Percentiles rank a stretch among this genome's conserved stretches.
These are phyloP conservation scores for Chirona hameri DNA, from an alignment of 2,888 invertebrate genomes.

Conservation along the genomic window DNA sequence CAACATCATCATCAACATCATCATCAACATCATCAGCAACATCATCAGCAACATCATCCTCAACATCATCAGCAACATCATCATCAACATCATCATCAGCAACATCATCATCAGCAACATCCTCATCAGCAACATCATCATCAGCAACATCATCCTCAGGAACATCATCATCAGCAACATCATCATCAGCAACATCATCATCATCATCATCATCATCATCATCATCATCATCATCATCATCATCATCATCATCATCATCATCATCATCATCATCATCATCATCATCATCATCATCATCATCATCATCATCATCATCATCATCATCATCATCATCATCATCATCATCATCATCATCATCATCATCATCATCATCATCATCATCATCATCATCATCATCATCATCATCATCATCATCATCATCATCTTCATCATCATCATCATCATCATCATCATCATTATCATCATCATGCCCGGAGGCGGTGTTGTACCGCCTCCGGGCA, in stretches of 20 bases:
- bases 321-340: background rate
- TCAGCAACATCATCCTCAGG: too few species aligned
- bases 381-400: background rate
- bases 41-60: too few species aligned
- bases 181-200: too few species aligned
- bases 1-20: too few species aligned
- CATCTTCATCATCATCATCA: background rate
- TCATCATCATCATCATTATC: background rate
- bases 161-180: too few species aligned
- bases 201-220: too few species aligned
- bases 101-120: too few species aligned
- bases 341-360: background rate
- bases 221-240: background rate
- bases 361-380: background rate
- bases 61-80: too few species aligned
- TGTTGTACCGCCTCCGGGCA: too few species aligned
- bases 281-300: background rate
- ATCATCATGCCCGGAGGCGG: background rate
- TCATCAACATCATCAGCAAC: too few species aligned
- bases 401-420: background rate
- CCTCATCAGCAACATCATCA: too few species aligned
- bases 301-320: background rate
- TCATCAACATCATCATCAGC: too few species aligned
- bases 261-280: background rate
- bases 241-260: background rate